Base-by-base conservation (phyloP, 2,113 vertebrate species). In the Hemiprocne comata region DNA sequence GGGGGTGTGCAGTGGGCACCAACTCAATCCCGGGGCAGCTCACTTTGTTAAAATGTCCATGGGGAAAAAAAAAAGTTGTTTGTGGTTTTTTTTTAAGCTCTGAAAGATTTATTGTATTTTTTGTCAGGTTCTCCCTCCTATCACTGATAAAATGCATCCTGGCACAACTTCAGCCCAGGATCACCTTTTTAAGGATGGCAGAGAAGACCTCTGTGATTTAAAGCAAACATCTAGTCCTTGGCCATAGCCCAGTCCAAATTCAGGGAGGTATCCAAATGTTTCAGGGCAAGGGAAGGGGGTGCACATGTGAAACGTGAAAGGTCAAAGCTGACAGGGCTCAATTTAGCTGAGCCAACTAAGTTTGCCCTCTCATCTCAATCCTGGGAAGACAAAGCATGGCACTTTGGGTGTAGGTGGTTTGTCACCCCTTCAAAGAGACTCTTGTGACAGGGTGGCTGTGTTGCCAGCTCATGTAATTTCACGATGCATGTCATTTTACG, bases 1-100 rank as follows among this genome's bases (percentile, higher is more conserved):
- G 0, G 58, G 51, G 55, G 19, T 4, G 2, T 2, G 0, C 1
- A 4, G 36, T 75, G 77, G 77, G 81, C 84, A 82, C 25, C 0
- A 0, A 36, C 58, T 85, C 76, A 78, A 57, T 31, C 34, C 54
- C 1, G 4, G 84, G 65, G 48, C 26, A 73, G 51, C 33, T 51
- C 6, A 3, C 55, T 81, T 79, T 75, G 70, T 87, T 82, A 57
- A 87, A 82, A 75, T 21, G 23, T 19, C 31, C n/a, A 29, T 5
- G 44, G n/a, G 48, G 94, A 21, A 48, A 20, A 48, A 48, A 48
- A 48, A 48, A 48, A 42, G 12, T 12, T 14, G 12, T 12, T 42
- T 21, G 11, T 23, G 33, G 18, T 19, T 75, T 51, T 65, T 31
- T 50, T 55, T 46, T 7, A 64, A 77, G 28, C 14, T 71, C 67